Percentiles rank a stretch among this genome's conserved stretches.
Conservation (phyloP, 2,113 vertebrate genomes). For the Dipodomys spectabilis region DNA sequence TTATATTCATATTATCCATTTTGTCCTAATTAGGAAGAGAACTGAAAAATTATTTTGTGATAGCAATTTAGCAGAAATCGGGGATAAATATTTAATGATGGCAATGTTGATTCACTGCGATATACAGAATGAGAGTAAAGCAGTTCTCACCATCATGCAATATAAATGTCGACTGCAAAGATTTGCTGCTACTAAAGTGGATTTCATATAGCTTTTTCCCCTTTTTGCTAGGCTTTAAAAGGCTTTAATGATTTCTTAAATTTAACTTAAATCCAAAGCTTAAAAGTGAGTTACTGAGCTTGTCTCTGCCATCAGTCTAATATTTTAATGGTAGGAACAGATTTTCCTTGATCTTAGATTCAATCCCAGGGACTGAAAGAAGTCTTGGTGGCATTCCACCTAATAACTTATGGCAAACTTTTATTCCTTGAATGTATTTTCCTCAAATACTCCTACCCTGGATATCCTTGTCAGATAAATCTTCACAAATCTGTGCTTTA, state of each 20-base stretch:
- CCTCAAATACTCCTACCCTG: not conserved
- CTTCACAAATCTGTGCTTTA: slow-evolving; percentile 27
- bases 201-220: not conserved
- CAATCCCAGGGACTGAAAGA: not conserved
- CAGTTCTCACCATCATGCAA: not conserved
- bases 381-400: slow-evolving; percentile 24
- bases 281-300: slow-evolving; percentile 5
- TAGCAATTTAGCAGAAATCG: slow-evolving; percentile 23
- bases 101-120: slow-evolving; percentile 53
- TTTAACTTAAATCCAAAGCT: slow-evolving; percentile 54
- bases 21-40: slow-evolving; percentile 68
- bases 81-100: slow-evolving; percentile 78
- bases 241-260: slow-evolving; percentile 65
- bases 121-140: slow-evolving; percentile 56
- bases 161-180: slow-evolving; percentile 47
- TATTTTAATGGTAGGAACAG: slow-evolving; percentile 21
- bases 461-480: slow-evolving; percentile 48
- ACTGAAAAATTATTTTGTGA: slow-evolving; percentile 65
- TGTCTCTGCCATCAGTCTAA: slow-evolving; percentile 18
- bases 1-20: slow-evolving; percentile 61
- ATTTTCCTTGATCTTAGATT: slow-evolving; percentile 1
- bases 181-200: slow-evolving; percentile 43
- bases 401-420: not conserved
- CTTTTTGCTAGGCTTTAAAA: slow-evolving; percentile 29
- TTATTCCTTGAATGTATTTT: not conserved